Conservation (phyloP, 35 echinoderm and acorn worm genomes). For the Lytechinus pictus region DNA sequence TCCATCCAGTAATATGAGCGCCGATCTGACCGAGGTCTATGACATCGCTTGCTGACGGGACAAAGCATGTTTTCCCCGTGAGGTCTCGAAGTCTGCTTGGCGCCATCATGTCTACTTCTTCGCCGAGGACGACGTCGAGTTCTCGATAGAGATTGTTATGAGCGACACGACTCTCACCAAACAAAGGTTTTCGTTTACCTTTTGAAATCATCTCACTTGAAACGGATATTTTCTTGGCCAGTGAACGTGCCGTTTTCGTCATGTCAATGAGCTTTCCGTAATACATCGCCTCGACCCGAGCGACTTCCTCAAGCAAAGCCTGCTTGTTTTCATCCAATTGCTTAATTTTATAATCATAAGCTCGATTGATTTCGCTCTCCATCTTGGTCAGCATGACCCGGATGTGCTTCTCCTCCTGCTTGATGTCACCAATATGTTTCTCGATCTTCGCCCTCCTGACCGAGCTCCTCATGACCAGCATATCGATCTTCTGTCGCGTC, state of each 20-base stretch:
- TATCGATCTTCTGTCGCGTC: slow-evolving; percentile 39
- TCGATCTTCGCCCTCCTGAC: slow-evolving; percentile 2
- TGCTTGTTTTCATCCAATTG: neutral
- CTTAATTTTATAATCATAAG: neutral
- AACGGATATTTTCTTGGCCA: neutral
- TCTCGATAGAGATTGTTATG: slow-evolving; percentile 24
- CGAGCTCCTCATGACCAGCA: slow-evolving; percentile 42
- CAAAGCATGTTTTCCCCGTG: slow-evolving; percentile 27
- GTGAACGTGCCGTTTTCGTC: neutral
- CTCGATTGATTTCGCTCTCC: slow-evolving; percentile 9
- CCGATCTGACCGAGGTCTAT: slow-evolving; percentile 27
- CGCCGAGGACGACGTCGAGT: neutral
- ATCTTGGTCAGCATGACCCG: neutral
- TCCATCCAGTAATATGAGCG: slow-evolving; percentile 29
- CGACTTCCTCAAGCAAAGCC: neutral
- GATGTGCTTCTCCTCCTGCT: slow-evolving; percentile 21
- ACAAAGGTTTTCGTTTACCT: slow-evolving; percentile 9
- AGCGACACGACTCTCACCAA: slow-evolving; percentile 10
- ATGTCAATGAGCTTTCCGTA: neutral
- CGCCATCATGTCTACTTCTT: slow-evolving; percentile 20
- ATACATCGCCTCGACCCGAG: neutral
- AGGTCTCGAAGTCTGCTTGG: slow-evolving; percentile 18
- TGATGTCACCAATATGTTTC: slow-evolving; percentile 32
- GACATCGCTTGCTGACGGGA: slow-evolving; percentile 2
- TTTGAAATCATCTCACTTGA: slow-evolving; percentile 34